phyloP scores from a whole-genome alignment of 2,888 invertebrate species.

The Agonopterix alstromeriana region DNA sequence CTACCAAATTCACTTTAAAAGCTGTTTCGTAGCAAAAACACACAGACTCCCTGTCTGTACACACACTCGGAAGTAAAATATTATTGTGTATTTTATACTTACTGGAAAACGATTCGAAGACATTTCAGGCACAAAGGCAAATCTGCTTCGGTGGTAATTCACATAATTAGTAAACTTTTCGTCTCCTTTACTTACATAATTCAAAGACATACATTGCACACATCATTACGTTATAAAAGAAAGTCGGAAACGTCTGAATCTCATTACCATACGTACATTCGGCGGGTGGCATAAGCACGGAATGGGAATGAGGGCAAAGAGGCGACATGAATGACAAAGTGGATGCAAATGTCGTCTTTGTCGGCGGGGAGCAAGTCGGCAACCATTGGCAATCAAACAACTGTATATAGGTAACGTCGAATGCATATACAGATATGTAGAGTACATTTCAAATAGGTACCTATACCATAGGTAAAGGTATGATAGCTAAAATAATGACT shows the following conservation, averaged over 20 bases:
- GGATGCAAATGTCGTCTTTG: slow-evolving; percentile 70
- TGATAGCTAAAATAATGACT: no score
- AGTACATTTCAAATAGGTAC: no score
- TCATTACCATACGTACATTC: slow-evolving; percentile 60
- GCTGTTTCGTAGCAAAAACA: no score
- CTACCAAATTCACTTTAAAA: no score
- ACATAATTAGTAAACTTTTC: no score
- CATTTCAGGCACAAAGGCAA: no score
- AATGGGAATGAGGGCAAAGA: slow-evolving; percentile 60
- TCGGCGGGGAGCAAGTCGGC: slow-evolving; percentile 30
- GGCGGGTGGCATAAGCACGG: slow-evolving; percentile 40
- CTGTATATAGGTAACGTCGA: slow-evolving; percentile 9
- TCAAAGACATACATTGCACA: slow-evolving; percentile 16
- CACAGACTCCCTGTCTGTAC: no score
- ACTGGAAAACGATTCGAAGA: no score
- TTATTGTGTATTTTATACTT: no score
- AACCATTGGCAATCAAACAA: slow-evolving; percentile 40
- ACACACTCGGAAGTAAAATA: no score
- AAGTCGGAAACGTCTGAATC: slow-evolving; percentile 50
- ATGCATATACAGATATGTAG: not conserved
- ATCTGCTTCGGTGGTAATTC: no score
- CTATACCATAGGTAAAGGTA: no score
- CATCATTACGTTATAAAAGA: slow-evolving; percentile 48
- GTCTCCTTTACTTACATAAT: not conserved
- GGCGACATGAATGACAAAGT: slow-evolving; percentile 71